Percentiles rank a stretch among this genome's conserved stretches.
Evolutionary conservation across 2,113 vertebrate species (phyloP).

Genomic region (Salminus brasiliensis): DNA sequence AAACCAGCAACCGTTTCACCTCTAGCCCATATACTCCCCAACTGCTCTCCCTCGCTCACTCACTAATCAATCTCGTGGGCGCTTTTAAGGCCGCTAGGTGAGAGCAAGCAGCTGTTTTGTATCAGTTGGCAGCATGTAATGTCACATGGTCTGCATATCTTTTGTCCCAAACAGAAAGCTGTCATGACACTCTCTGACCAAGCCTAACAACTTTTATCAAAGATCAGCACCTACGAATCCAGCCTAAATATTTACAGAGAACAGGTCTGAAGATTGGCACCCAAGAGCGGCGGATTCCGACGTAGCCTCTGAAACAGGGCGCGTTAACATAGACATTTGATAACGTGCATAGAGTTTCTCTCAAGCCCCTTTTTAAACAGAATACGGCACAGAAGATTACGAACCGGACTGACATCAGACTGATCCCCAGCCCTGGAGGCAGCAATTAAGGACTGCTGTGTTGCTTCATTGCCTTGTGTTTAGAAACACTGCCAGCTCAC

Average conservation of each 20-base stretch:
- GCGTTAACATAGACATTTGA: neutral
- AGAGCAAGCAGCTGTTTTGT: constrained; percentile 1
- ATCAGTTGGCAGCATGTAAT: neutral
- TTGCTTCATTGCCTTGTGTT: constrained; percentile 32
- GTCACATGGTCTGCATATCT: neutral
- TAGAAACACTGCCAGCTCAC: constrained; percentile 41
- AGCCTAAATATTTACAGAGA: neutral
- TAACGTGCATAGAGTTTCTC: neutral
- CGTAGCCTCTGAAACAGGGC: neutral
- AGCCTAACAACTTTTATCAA: neutral
- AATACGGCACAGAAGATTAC: neutral
- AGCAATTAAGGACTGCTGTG: constrained; percentile 27
- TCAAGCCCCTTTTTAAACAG: neutral
- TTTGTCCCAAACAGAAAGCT: neutral
- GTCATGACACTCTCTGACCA: neutral
- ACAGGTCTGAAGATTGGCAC: neutral
- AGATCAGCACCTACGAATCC: neutral
- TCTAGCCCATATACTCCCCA: neutral
- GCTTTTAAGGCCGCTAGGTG: neutral
- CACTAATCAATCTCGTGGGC: neutral
- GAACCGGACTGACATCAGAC: constrained; percentile 25
- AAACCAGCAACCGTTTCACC: too few relatives aligned
- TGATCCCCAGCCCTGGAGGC: constrained; percentile 25
- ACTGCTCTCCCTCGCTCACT: neutral
- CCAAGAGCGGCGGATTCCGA: neutral